Evolutionary conservation across 1,140 invertebrate genomes (phyloP).

Genomic region (Macrobrachium rosenbergii): DNA sequence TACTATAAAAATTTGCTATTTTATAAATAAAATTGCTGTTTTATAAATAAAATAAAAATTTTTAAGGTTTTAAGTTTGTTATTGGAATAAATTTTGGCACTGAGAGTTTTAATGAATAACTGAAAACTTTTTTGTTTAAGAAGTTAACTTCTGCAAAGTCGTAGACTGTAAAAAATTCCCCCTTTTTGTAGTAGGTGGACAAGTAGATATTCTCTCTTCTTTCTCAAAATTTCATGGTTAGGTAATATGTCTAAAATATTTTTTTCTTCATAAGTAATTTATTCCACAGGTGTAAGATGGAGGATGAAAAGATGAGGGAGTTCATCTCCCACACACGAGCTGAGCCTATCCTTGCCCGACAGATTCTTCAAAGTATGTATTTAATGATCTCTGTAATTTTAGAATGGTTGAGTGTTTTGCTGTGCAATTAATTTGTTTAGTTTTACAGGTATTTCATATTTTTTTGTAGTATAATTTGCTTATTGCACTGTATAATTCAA

Average conservation of each 20-base stretch:
- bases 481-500: too few species aligned
- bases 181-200: too few species aligned
- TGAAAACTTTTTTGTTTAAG: too few species aligned
- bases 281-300: slow-evolving; percentile 66
- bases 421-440: background rate
- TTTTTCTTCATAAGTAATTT: background rate
- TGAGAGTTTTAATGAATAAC: too few species aligned
- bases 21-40: too few species aligned
- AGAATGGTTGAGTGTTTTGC: background rate
- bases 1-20: too few species aligned
- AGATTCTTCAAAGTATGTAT: slow-evolving; percentile 69
- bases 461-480: too few species aligned
- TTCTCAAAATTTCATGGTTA: background rate
- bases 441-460: too few species aligned
- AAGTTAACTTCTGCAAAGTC: background rate
- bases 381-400: background rate
- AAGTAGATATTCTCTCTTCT: background rate
- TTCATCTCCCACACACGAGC: slow-evolving; percentile 69
- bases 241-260: background rate
- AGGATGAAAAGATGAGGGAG: slow-evolving; percentile 68
- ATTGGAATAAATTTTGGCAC: too few species aligned
- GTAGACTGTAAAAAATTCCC: background rate
- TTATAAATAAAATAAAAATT: too few species aligned
- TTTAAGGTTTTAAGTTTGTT: too few species aligned
- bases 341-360: slow-evolving; percentile 68